Percentiles rank a stretch among this genome's conserved stretches.
These are phyloP conservation scores for Aix galericulata DNA, from an alignment of 2,113 vertebrate genomes.

Conservation along the genomic window DNA sequence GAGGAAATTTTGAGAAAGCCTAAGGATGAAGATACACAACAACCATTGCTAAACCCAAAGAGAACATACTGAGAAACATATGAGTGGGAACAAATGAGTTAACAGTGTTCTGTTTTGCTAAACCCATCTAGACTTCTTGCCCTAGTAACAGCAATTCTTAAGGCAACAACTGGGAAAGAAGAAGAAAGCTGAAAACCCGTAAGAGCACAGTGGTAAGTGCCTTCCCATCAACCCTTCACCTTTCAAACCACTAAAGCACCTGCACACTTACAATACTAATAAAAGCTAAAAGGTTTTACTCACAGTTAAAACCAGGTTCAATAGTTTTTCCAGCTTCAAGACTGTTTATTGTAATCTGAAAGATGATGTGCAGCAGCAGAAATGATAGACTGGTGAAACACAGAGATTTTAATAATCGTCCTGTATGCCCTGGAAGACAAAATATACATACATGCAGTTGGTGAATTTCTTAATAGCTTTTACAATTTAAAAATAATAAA, in stretches of 20 bases:
- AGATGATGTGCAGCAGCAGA: slow-evolving; percentile 94
- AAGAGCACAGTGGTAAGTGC: neutral
- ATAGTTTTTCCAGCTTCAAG: slow-evolving; percentile 86
- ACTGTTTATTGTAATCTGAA: slow-evolving; percentile 95
- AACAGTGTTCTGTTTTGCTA: neutral
- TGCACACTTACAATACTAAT: neutral
- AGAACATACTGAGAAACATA: neutral
- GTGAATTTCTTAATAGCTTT: neutral
- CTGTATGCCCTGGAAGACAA: slow-evolving; percentile 89
- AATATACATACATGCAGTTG: neutral
- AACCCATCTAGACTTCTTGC: neutral
- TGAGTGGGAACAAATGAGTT: neutral
- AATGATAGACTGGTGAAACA: slow-evolving; percentile 95
- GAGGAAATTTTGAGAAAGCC: neutral
- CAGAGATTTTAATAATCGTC: slow-evolving; percentile 92
- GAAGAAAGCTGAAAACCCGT: neutral
- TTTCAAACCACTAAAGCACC: neutral
- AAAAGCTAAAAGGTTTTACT: slow-evolving; percentile 74
- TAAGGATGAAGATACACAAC: neutral
- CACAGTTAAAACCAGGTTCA: slow-evolving; percentile 88
- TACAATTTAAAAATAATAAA: neutral
- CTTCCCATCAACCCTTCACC: neutral
- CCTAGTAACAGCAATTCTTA: neutral
- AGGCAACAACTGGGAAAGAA: neutral
- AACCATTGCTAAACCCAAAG: neutral